Percentiles rank a stretch among this genome's conserved stretches.
Conservation (phyloP, 2,113 vertebrate genomes). For the Myanophis thanlyinensis region DNA sequence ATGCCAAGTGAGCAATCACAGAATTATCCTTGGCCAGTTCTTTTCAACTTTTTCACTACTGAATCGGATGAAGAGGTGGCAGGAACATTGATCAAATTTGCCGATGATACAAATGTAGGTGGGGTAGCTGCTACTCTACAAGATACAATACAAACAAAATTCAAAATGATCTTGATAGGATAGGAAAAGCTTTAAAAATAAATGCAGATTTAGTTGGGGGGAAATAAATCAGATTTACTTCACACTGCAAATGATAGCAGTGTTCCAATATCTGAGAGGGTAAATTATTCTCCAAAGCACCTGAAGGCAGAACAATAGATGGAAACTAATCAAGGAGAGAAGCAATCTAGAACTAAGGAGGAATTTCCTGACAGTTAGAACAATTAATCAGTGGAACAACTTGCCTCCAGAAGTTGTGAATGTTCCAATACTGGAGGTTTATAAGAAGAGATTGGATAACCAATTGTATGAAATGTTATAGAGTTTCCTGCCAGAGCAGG, state of each 20-base stretch:
- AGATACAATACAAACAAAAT: neutral
- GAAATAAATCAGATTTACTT: neutral
- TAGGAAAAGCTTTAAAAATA: neutral
- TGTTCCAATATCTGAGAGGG: neutral
- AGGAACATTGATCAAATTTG: neutral
- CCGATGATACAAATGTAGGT: neutral
- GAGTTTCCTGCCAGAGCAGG: no score
- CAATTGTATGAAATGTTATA: no score
- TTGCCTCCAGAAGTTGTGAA: no score
- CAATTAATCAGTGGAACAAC: no score
- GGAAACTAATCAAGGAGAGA: no score
- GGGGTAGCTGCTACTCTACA: neutral
- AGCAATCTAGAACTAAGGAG: no score
- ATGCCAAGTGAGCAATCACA: neutral
- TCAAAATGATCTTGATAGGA: neutral
- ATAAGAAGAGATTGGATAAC: no score
- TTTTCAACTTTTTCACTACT: neutral
- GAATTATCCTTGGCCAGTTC: neutral
- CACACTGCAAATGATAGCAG: neutral
- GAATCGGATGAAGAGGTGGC: neutral
- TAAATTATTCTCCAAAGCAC: neutral
- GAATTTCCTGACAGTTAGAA: no score
- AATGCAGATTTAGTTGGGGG: neutral
- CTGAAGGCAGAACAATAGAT: no score
- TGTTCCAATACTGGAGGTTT: no score